Conservation (phyloP, 2,888 invertebrate genomes). For the Macrophya alboannulata region DNA sequence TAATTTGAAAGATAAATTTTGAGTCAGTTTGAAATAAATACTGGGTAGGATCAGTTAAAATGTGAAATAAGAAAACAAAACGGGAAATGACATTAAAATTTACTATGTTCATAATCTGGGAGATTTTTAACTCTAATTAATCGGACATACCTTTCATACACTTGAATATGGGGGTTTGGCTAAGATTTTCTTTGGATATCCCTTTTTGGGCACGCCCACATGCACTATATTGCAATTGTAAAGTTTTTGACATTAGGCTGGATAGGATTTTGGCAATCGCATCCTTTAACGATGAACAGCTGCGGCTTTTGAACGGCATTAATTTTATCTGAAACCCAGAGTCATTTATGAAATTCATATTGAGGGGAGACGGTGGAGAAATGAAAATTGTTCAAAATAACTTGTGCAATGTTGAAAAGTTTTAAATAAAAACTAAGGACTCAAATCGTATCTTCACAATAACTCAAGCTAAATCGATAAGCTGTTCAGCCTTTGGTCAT, state of each 20-base stretch:
- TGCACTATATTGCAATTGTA: conserved; percentile 64
- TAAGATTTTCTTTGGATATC: conserved; percentile 61
- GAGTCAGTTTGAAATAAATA: too few relatives aligned
- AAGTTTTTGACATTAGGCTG: conserved; percentile 61
- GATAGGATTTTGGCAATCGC: conserved; percentile 62
- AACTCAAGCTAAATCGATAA: too few relatives aligned
- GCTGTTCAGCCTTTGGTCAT: too few relatives aligned
- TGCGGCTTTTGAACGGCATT: conserved; percentile 62
- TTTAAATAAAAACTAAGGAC: too few relatives aligned
- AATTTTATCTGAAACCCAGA: conserved; percentile 60
- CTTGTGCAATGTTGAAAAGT: too few relatives aligned
- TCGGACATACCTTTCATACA: conserved; percentile 62
- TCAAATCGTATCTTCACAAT: too few relatives aligned
- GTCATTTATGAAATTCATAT: not conserved
- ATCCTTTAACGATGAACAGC: conserved; percentile 60
- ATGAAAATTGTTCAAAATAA: too few relatives aligned
- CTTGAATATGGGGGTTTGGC: conserved; percentile 62
- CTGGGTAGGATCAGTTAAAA: too few relatives aligned
- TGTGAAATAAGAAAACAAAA: not conserved
- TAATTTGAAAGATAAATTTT: too few relatives aligned
- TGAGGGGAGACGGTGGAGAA: too few relatives aligned
- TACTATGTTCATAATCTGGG: too few relatives aligned
- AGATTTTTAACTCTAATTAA: not conserved
- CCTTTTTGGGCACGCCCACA: conserved; percentile 62
- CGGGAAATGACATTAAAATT: not conserved